Conservation (phyloP, 2,797 vertebrate genomes). For the Sylvilagus floridanus region DNA sequence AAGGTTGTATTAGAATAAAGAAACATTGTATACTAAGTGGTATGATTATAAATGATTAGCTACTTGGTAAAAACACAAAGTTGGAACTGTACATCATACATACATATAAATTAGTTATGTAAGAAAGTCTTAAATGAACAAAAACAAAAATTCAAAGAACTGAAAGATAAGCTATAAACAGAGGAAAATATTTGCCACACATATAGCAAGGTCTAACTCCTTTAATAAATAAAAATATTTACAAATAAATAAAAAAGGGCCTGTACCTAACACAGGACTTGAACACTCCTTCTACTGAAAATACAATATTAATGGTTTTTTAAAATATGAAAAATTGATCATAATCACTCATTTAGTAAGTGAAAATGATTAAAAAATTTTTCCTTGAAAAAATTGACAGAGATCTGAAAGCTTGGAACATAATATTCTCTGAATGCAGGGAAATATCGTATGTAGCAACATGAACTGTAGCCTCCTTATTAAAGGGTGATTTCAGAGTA, state of each 20-base stretch:
- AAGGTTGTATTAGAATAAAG: neutral
- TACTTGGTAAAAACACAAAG: neutral
- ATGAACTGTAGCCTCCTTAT: slow-evolving; percentile 22
- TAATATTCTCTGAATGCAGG: neutral
- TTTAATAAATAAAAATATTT: neutral
- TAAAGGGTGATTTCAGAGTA: slow-evolving; percentile 25
- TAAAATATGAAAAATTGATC: neutral
- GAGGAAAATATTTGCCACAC: neutral
- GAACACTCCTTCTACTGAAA: neutral
- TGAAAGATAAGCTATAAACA: slow-evolving; percentile 12
- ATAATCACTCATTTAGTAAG: slow-evolving; percentile 7
- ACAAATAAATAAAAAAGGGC: neutral
- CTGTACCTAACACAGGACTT: neutral
- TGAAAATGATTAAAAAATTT: slow-evolving; percentile 21
- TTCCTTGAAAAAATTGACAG: neutral
- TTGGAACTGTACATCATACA: neutral
- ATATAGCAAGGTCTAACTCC: neutral
- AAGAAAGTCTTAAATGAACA: neutral
- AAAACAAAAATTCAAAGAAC: neutral
- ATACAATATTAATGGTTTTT: slow-evolving; percentile 8
- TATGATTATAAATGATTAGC: neutral
- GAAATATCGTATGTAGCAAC: neutral
- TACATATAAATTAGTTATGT: neutral
- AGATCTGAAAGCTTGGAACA: neutral
- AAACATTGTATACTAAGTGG: neutral